Conservation (phyloP, 1,140 invertebrate genomes). For the Tetramorium parvispinum region DNA sequence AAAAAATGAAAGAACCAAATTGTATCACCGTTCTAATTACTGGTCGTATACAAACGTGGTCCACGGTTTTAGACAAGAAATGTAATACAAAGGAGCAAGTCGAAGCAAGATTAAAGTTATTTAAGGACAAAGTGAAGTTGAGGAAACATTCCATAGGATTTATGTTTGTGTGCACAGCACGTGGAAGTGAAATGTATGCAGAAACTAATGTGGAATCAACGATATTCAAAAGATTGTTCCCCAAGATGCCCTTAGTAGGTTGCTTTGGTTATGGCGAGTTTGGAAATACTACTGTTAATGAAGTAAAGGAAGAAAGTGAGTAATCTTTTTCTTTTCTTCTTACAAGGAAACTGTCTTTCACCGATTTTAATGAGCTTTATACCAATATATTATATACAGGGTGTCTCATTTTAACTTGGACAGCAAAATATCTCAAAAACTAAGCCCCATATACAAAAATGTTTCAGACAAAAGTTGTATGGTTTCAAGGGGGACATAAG, state of each 20-base stretch:
- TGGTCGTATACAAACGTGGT: slow-evolving; percentile 79
- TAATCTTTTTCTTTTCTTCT: neutral
- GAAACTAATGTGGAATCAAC: slow-evolving; percentile 86
- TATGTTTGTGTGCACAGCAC: slow-evolving; percentile 88
- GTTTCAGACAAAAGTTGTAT: too few relatives aligned
- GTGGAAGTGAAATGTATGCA: slow-evolving; percentile 83
- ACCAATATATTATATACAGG: too few relatives aligned
- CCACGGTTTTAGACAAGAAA: slow-evolving; percentile 73
- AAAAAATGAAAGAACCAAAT: neutral
- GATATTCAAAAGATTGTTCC: slow-evolving; percentile 87
- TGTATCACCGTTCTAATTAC: slow-evolving; percentile 76
- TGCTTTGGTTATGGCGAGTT: slow-evolving; percentile 88
- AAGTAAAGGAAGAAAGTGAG: slow-evolving; percentile 66
- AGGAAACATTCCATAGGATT: slow-evolving; percentile 84
- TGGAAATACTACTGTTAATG: slow-evolving; percentile 79
- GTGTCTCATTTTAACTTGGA: too few relatives aligned
- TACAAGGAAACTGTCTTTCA: too few relatives aligned
- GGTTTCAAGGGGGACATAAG: too few relatives aligned
- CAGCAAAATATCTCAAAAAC: too few relatives aligned
- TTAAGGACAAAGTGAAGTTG: slow-evolving; percentile 75
- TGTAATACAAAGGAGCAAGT: slow-evolving; percentile 72
- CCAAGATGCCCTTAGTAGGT: slow-evolving; percentile 87
- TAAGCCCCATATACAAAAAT: too few relatives aligned
- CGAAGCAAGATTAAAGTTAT: slow-evolving; percentile 67
- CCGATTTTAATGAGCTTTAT: too few relatives aligned